Percentiles rank a stretch among this genome's conserved stretches.
phyloP scores from a whole-genome alignment of 1,140 invertebrate species.

The Eciton burchellii region DNA sequence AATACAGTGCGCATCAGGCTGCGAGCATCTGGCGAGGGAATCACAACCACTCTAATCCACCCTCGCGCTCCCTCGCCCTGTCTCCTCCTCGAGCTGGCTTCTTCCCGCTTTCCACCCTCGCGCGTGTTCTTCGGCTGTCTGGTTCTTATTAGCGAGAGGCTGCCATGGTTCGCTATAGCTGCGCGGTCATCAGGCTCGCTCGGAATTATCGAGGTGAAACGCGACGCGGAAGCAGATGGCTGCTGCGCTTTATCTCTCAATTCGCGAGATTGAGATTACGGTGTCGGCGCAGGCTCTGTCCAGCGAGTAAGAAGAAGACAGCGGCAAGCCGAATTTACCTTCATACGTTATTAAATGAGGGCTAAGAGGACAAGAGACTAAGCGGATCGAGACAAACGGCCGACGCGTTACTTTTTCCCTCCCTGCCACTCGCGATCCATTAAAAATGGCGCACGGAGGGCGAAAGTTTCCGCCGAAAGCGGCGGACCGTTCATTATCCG shows the following conservation, averaged over 20 bases:
- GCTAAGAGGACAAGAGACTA: neutral
- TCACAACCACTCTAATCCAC: conserved; percentile 68
- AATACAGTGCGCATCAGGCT: conserved; percentile 82
- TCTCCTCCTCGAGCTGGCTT: conserved; percentile 34
- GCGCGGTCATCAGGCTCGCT: too few species aligned
- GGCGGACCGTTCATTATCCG: neutral
- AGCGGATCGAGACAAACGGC: neutral
- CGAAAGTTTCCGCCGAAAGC: neutral
- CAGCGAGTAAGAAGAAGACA: neutral
- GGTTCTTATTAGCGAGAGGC: conserved; percentile 80
- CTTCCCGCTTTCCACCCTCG: conserved; percentile 36
- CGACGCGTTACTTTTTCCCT: neutral
- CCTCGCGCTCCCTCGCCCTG: conserved; percentile 5
- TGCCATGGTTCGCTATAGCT: conserved; percentile 74
- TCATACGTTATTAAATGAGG: too few species aligned
- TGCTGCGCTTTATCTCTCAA: neutral
- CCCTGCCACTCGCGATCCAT: neutral
- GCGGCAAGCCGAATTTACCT: neutral
- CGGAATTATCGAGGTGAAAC: conserved; percentile 74
- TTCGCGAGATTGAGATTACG: conserved; percentile 1
- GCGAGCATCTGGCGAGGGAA: conserved; percentile 79
- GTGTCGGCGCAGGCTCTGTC: neutral
- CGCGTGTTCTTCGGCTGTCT: conserved; percentile 7
- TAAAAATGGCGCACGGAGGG: neutral
- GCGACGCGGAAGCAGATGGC: conserved; percentile 51